These are phyloP conservation scores for Aphelocoma coerulescens DNA, from an alignment of 2,113 vertebrate genomes.

Conservation along the genomic window DNA sequence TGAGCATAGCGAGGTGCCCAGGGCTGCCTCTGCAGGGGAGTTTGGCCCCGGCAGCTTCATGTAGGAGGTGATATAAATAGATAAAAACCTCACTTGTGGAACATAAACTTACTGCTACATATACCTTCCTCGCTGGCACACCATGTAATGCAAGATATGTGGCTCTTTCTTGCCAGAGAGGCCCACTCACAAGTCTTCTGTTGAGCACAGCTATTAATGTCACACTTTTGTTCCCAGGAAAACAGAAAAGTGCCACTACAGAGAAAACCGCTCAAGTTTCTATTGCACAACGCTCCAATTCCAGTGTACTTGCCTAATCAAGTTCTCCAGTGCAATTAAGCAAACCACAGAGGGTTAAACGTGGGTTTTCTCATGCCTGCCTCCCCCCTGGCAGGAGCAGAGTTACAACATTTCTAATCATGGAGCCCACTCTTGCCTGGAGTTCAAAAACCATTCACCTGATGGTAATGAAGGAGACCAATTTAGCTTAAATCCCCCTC, in stretches of 20 bases:
- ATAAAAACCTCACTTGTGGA: not conserved
- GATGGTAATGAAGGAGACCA: slow-evolving; percentile 74
- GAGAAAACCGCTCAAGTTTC: not conserved
- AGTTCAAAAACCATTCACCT: slow-evolving; percentile 68
- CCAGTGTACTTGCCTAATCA: not conserved
- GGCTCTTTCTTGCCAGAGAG: not conserved
- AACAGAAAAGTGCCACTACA: not conserved
- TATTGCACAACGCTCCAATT: not conserved
- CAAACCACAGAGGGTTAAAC: not conserved
- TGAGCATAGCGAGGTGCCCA: not conserved
- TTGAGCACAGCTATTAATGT: slow-evolving; percentile 24
- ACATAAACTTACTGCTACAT: not conserved
- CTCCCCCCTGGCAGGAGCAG: slow-evolving; percentile 26
- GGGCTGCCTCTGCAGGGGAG: not conserved
- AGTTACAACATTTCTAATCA: not conserved
- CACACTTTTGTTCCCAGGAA: not conserved
- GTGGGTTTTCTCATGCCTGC: not conserved
- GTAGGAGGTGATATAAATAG: slow-evolving; percentile 39
- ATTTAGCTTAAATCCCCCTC: slow-evolving; percentile 64
- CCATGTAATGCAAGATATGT: not conserved
- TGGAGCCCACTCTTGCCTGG: not conserved
- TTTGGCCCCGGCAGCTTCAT: not conserved
- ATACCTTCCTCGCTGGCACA: slow-evolving; percentile 29
- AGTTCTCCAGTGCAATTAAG: not conserved
- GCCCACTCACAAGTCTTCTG: slow-evolving; percentile 19